Conservation (phyloP, 1,140 invertebrate genomes). For the Drosophila carrolli region DNA sequence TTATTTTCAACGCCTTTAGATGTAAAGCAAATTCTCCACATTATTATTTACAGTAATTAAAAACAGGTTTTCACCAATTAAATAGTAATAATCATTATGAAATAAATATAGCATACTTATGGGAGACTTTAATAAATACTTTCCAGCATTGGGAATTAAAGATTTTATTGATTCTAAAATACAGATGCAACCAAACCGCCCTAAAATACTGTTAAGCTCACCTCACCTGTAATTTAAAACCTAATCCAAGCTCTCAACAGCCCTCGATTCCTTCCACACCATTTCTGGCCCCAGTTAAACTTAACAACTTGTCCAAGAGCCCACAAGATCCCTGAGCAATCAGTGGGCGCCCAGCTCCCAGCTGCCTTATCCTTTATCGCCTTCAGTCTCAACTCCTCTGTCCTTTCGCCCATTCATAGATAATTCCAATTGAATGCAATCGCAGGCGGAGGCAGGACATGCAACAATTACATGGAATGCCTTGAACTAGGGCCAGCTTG, state of each 20-base stretch:
- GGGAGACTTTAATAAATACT: too few species aligned
- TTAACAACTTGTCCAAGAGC: constrained; percentile 41
- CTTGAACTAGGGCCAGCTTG: background rate
- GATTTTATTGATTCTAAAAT: constrained; percentile 2
- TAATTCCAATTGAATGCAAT: constrained; percentile 56
- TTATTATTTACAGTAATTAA: too few species aligned
- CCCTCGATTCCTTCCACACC: constrained; percentile 14
- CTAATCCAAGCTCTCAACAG: constrained; percentile 2
- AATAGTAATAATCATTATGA: too few species aligned
- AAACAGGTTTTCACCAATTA: too few species aligned
- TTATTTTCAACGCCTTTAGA: too few species aligned
- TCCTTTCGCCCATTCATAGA: constrained; percentile 33
- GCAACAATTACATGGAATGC: constrained; percentile 39
- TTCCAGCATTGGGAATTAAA: background rate
- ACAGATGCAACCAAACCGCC: background rate
- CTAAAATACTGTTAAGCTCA: background rate
- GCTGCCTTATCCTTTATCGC: constrained; percentile 17
- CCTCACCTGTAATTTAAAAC: constrained; percentile 23
- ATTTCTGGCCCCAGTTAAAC: constrained; percentile 19
- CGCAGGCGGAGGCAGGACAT: constrained; percentile 22
- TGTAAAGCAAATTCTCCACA: too few species aligned
- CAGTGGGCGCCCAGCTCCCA: constrained; percentile 19
- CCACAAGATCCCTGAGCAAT: constrained; percentile 36
- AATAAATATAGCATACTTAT: too few species aligned
- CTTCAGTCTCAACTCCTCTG: constrained; percentile 4